Conservation (phyloP, 2,888 invertebrate species). For the Nemoura dubitans region DNA sequence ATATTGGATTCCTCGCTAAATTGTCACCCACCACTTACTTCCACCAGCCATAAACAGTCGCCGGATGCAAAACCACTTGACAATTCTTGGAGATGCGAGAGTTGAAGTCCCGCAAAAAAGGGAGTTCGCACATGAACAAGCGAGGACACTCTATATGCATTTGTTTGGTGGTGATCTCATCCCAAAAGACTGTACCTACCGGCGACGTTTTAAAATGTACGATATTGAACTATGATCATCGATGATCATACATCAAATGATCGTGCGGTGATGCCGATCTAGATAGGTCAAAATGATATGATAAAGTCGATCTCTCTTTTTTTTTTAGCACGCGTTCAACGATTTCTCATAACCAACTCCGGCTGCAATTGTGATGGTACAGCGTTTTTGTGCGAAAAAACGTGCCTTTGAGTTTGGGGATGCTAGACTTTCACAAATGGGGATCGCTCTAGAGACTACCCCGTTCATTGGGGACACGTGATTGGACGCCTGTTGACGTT, state of each 20-base stretch:
- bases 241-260: background rate
- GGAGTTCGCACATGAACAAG: background rate
- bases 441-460: no score
- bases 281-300: no score
- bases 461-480: no score
- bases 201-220: background rate
- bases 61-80: background rate
- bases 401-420: no score
- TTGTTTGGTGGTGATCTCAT: background rate
- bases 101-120: background rate
- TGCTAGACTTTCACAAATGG: no score
- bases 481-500: no score
- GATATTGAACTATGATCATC: background rate
- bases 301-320: no score
- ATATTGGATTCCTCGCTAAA: background rate
- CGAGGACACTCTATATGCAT: background rate
- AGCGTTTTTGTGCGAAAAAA: no score
- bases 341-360: no score
- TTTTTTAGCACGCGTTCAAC: no score
- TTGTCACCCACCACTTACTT: background rate
- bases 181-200: background rate
- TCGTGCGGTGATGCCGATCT: background rate
- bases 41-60: background rate
- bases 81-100: background rate
- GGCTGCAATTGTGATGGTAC: no score